Evolutionary conservation across 30 jellyfish, hydroid and myxozoan genomes (phyloP).

Genomic region (Sanderia malayensis): DNA sequence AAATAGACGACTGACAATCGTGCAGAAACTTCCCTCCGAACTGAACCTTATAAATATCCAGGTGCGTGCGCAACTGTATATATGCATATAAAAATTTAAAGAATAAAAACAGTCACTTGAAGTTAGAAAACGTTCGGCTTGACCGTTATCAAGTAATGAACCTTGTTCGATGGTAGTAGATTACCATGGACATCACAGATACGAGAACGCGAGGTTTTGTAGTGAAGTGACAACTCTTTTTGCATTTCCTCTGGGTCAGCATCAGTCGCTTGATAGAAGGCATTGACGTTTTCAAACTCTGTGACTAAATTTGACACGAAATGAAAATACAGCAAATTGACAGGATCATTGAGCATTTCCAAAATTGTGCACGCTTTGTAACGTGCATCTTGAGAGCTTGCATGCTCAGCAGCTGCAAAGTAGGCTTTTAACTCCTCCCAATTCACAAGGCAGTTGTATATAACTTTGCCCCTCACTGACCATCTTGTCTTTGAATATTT

Average conservation of each 20-base stretch:
- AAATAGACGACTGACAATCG: slow-evolving; percentile 25
- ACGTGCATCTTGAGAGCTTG: slow-evolving; percentile 44
- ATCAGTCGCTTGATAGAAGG: slow-evolving; percentile 66
- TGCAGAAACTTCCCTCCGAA: slow-evolving; percentile 55
- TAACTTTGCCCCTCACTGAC: slow-evolving; percentile 67
- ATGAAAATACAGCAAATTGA: slow-evolving; percentile 50
- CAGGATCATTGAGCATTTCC: slow-evolving; percentile 57
- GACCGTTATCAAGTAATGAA: too few species aligned
- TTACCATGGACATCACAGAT: slow-evolving; percentile 35
- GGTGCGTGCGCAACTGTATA: too few species aligned
- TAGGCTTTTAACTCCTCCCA: slow-evolving; percentile 73
- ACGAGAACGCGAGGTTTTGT: slow-evolving; percentile 41
- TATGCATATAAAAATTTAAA: too few species aligned
- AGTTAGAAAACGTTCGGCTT: too few species aligned
- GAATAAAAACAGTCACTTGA: too few species aligned
- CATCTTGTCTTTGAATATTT: slow-evolving; percentile 57
- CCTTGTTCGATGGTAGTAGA: slow-evolving; percentile 23
- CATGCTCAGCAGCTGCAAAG: slow-evolving; percentile 62
- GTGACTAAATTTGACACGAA: slow-evolving; percentile 58
- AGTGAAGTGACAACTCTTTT: slow-evolving; percentile 23
- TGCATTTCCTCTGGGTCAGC: slow-evolving; percentile 74
- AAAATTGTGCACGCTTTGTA: slow-evolving; percentile 59
- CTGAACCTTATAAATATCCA: too few species aligned
- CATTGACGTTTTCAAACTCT: slow-evolving; percentile 63
- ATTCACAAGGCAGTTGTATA: slow-evolving; percentile 50